Percentiles rank a stretch among this genome's conserved stretches.
Conservation (phyloP, 2,113 vertebrate species). For the Sinocyclocheilus rhinocerous region DNA sequence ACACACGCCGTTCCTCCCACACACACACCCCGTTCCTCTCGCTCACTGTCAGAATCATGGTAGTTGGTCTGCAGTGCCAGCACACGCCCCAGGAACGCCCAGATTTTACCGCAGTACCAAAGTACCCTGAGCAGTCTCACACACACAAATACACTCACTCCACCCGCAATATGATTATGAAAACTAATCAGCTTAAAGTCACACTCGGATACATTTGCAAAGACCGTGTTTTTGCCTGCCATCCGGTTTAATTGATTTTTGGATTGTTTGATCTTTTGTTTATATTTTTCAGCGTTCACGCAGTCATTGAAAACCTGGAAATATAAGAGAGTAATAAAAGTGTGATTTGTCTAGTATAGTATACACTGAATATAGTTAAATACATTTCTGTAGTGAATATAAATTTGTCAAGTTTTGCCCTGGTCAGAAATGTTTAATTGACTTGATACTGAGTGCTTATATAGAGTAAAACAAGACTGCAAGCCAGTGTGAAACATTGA, state of each 20-base stretch:
- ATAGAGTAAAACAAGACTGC: neutral
- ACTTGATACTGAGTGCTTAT: neutral
- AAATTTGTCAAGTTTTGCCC: neutral
- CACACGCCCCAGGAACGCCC: conserved; percentile 48
- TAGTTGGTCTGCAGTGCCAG: conserved; percentile 53
- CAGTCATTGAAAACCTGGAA: neutral
- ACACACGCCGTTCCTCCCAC: conserved; percentile 1
- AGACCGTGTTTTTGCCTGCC: neutral
- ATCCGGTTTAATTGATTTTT: neutral
- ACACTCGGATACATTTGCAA: neutral
- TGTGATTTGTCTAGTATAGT: neutral
- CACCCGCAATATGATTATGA: neutral
- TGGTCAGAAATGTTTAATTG: neutral
- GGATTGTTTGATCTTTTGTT: neutral
- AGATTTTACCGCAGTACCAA: conserved; percentile 53
- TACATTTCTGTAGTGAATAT: neutral
- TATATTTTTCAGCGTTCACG: neutral
- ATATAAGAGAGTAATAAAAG: neutral
- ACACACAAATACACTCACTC: conserved; percentile 9
- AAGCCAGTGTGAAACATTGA: neutral
- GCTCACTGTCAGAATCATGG: conserved; percentile 14
- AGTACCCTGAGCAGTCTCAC: conserved; percentile 47
- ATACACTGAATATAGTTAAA: too few relatives aligned
- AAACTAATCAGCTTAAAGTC: neutral
- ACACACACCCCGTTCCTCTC: conserved; percentile 5